Evolutionary conservation across 2,888 invertebrate species (phyloP).

Genomic region (Sesamia inferens): DNA sequence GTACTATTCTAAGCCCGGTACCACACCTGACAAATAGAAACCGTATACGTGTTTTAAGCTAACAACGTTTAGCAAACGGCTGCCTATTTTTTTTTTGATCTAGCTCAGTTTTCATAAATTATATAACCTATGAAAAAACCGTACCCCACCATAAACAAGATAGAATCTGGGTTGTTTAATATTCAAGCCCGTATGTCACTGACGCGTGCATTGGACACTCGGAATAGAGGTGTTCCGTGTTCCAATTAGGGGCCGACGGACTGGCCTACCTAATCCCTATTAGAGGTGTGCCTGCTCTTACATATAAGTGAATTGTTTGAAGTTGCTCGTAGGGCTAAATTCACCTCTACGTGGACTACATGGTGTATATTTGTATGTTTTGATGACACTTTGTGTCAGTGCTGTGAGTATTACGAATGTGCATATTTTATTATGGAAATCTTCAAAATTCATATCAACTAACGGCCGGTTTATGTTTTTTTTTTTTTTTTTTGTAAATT

Average conservation of each 20-base stretch:
- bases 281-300: slow-evolving; percentile 59
- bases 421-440: too few species aligned
- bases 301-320: slow-evolving; percentile 52
- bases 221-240: slow-evolving; percentile 59
- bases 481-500: too few species aligned
- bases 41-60: too few species aligned
- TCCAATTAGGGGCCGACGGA: slow-evolving; percentile 65
- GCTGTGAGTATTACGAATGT: background rate
- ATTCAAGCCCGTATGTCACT: slow-evolving; percentile 50
- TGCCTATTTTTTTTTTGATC: too few species aligned
- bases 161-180: slow-evolving; percentile 23
- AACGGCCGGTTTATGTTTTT: too few species aligned
- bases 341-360: background rate
- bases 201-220: slow-evolving; percentile 57
- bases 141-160: background rate
- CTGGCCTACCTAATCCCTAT: slow-evolving; percentile 68
- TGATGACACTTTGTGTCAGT: background rate
- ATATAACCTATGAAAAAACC: background rate
- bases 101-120: background rate
- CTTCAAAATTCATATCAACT: too few species aligned
- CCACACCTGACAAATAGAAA: too few species aligned
- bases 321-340: slow-evolving; percentile 3
- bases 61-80: too few species aligned
- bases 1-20: too few species aligned
- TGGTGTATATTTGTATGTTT: background rate